phyloP scores from a whole-genome alignment of 2,113 vertebrate genomes.

The Genyomyrus donnyi region DNA sequence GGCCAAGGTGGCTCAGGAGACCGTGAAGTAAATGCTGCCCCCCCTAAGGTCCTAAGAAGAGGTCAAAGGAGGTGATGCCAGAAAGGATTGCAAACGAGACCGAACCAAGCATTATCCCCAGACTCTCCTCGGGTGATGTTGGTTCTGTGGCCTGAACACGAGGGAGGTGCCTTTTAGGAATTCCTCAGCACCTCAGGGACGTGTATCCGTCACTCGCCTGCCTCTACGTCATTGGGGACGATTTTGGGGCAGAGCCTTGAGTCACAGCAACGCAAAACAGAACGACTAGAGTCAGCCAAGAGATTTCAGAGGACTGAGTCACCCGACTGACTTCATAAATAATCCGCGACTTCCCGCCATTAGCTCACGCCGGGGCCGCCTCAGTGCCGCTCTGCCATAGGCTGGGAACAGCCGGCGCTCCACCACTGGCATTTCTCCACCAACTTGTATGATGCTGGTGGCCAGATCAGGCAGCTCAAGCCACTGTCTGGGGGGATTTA shows the following conservation, averaged over 20 bases:
- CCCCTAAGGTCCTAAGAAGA: not conserved
- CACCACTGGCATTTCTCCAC: not conserved
- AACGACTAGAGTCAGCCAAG: not conserved
- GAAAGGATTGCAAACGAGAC: not conserved
- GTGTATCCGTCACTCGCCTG: not conserved
- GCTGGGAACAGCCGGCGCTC: not conserved
- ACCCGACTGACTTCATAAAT: not conserved
- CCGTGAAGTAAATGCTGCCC: not conserved
- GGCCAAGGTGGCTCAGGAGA: not conserved
- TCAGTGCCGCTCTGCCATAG: not conserved
- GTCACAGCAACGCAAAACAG: not conserved
- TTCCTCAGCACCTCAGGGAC: not conserved
- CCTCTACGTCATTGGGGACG: not conserved
- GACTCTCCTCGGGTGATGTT: not conserved
- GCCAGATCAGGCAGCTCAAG: not conserved
- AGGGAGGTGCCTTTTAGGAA: not conserved
- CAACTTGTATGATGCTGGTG: not conserved
- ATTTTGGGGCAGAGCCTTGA: not conserved
- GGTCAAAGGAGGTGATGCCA: not conserved
- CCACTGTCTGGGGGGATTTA: not conserved
- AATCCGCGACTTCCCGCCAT: not conserved
- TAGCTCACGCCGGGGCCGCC: not conserved
- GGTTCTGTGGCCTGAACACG: not conserved
- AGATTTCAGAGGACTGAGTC: constrained; percentile 6
- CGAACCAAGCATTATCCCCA: not conserved